A percentile compares a stretch with the other conserved stretches of the same genome.
Evolutionary conservation across 2,888 invertebrate genomes (phyloP).

Genomic region (Drosophila diplacantha): DNA sequence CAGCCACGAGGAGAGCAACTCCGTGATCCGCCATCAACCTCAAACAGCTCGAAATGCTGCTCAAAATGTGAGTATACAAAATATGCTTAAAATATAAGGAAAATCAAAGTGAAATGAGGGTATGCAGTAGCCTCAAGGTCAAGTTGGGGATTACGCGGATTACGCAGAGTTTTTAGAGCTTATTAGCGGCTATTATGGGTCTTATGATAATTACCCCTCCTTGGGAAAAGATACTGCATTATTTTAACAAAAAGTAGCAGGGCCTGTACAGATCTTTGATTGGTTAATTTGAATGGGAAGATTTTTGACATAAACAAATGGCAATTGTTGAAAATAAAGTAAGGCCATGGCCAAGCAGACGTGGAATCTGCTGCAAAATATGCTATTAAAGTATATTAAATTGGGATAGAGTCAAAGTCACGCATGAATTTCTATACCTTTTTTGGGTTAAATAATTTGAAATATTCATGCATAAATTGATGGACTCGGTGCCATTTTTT

Average conservation of each 20-base stretch:
- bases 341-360: not conserved
- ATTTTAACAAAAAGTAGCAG: not conserved
- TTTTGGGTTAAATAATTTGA: not conserved
- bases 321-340: not conserved
- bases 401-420: not conserved
- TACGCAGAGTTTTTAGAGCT: slow-evolving; percentile 13
- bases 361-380: not conserved
- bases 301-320: not conserved
- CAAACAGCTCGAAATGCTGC: slow-evolving; percentile 51
- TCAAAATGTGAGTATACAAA: slow-evolving; percentile 61
- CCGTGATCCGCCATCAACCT: slow-evolving; percentile 26
- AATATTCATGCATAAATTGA: not conserved
- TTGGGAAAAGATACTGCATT: not conserved
- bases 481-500: not conserved
- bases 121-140: slow-evolving; percentile 23
- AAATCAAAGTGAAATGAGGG: not conserved
- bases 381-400: not conserved
- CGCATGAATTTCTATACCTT: not conserved
- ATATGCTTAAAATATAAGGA: not conserved
- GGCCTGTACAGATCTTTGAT: not conserved
- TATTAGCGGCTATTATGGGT: not conserved
- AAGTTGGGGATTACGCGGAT: slow-evolving; percentile 6
- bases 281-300: no score
- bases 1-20: slow-evolving; percentile 30
- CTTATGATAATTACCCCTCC: not conserved